phyloP scores from a whole-genome alignment of 2,888 invertebrate species.

The Desoria tigrina region DNA sequence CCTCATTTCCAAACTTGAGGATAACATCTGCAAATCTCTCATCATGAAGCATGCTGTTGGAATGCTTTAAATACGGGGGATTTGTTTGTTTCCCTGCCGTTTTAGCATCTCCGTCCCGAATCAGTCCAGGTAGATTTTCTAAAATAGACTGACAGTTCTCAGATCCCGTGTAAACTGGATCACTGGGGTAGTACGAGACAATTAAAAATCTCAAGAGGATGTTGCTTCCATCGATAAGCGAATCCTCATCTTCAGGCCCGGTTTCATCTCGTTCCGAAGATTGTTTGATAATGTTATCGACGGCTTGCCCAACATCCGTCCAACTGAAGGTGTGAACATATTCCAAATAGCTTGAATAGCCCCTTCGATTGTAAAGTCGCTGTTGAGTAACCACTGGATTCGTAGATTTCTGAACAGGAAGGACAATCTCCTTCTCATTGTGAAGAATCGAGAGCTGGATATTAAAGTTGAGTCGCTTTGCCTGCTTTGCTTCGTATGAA shows the following conservation, averaged over 20 bases:
- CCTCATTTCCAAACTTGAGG: slow-evolving; percentile 37
- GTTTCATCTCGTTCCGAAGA: background rate
- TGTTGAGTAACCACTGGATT: slow-evolving; percentile 42
- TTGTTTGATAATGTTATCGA: slow-evolving; percentile 27
- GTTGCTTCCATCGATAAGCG: background rate
- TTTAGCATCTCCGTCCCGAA: slow-evolving; percentile 7
- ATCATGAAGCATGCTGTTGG: slow-evolving; percentile 44
- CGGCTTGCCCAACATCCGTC: slow-evolving; percentile 34
- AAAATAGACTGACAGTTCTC: slow-evolving; percentile 19
- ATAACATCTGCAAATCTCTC: slow-evolving; percentile 44
- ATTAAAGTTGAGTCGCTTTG: slow-evolving; percentile 37
- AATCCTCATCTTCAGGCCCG: background rate
- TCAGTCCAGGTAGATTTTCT: background rate
- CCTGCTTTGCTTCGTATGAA: slow-evolving; percentile 46
- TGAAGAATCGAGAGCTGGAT: slow-evolving; percentile 38
- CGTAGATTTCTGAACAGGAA: slow-evolving; percentile 42
- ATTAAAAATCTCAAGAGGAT: slow-evolving; percentile 41
- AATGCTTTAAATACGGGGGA: slow-evolving; percentile 44
- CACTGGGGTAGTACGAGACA: slow-evolving; percentile 43
- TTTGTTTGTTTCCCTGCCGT: background rate
- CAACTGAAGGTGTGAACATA: slow-evolving; percentile 47
- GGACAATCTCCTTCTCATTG: slow-evolving; percentile 40
- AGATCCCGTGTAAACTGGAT: slow-evolving; percentile 32
- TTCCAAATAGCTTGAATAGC: slow-evolving; percentile 36
- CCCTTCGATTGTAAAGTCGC: slow-evolving; percentile 34